Evolutionary conservation across 1,140 invertebrate genomes (phyloP), one percentile per base, ranked within the genome.

Genomic region (Rhyzopertha dominica): DNA sequence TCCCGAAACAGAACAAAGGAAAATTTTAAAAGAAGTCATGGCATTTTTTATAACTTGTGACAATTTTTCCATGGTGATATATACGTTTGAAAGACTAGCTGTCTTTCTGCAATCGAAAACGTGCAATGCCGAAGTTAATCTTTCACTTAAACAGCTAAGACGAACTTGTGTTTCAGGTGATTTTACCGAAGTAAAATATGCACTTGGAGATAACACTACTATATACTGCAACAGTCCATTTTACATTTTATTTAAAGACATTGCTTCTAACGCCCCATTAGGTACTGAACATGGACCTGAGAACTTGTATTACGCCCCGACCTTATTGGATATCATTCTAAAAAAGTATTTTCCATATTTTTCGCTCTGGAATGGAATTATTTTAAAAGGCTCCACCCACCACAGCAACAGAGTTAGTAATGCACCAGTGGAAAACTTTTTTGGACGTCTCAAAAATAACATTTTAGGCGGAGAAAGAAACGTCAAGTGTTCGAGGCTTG

Each of bases 311-410:
- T 42, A 14, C 31, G 32, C 12, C 12, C 9, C 17, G 5, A 14
- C 5, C 2, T 39, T 39, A 17, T 20, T 39, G 2, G 19, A 47
- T 30, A 12, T 22, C 2, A 14, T 46, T 12, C 4, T 46, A 5
- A 24, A 3, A 12, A 46, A 39, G 40, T 46, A 46, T 38, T 24
- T 39, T n/a, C 43, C 35, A 8, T 39, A 24, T n/a, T 46, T 26
- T 22, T 12, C 10, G 4, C 26, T 46, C 9, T 46, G 43, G 35
- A 30, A 16, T 4, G 43, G 28, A 14, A 1, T 25, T 10, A 43
- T 43, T 16, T 9, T 43, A 34, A 3, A n/a, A n/a, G n/a, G n/a
- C n/a, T n/a, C n/a, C n/a, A n/a, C n/a, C n/a, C n/a, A n/a, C n/a
- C n/a, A n/a, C n/a, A 2, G 14, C 17, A 9, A 3, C 2, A 12